These are phyloP conservation scores for Catharus minimus DNA, from an alignment of 2,113 vertebrate genomes.

Conservation along the genomic window DNA sequence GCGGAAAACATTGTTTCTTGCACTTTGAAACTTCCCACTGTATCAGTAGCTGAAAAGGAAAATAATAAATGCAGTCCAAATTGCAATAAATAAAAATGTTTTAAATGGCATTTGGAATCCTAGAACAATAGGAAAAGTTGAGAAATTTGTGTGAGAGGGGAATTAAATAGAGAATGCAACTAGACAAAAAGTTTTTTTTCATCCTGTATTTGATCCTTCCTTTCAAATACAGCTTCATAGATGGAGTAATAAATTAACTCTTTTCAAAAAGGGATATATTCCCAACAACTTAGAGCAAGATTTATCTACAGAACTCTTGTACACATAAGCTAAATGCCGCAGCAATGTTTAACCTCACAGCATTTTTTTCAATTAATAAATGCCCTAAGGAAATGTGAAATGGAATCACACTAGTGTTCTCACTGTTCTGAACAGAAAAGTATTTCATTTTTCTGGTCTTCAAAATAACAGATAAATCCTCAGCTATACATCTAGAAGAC, in stretches of 20 bases:
- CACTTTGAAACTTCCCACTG: slow-evolving; percentile 26
- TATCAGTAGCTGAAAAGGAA: slow-evolving; percentile 42
- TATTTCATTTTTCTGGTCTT: not conserved
- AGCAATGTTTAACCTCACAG: not conserved
- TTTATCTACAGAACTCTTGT: slow-evolving; percentile 26
- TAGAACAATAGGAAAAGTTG: slow-evolving; percentile 9
- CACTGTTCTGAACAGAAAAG: not conserved
- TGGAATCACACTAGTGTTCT: not conserved
- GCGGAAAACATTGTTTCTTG: slow-evolving; percentile 23
- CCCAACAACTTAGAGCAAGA: slow-evolving; percentile 23
- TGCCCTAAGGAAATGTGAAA: not conserved
- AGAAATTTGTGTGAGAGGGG: slow-evolving; percentile 11
- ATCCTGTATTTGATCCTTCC: slow-evolving; percentile 36
- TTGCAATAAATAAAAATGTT: slow-evolving; percentile 57
- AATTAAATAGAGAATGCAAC: slow-evolving; percentile 11
- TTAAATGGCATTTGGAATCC: slow-evolving; percentile 28
- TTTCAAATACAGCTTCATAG: slow-evolving; percentile 13
- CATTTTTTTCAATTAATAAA: not conserved
- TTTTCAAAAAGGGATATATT: slow-evolving; percentile 13
- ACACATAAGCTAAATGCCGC: slow-evolving; percentile 16
- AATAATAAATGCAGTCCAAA: slow-evolving; percentile 50
- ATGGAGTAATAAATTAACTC: slow-evolving; percentile 46
- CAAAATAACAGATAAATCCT: not conserved
- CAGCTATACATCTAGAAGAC: not conserved
- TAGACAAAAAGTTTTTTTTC: slow-evolving; percentile 13